Percentiles rank a stretch among this genome's conserved stretches.
These are phyloP conservation scores for Pangasius larnaudii DNA, from an alignment of 2,797 vertebrate species.

Conservation along the genomic window DNA sequence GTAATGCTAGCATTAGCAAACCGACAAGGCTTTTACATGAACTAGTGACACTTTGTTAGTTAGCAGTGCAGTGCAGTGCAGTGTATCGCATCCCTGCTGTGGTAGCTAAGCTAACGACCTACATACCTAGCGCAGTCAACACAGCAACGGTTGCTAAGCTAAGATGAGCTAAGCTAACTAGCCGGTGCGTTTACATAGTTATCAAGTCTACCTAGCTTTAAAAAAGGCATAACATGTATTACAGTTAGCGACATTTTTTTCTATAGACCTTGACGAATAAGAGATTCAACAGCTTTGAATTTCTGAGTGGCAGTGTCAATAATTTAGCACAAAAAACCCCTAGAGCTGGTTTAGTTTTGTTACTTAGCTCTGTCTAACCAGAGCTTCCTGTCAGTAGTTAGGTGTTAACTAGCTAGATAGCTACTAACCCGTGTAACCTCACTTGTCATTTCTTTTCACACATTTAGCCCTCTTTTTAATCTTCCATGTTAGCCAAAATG, in stretches of 20 bases:
- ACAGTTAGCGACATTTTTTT: not conserved
- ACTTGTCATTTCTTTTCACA: not conserved
- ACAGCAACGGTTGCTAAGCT: slow-evolving; percentile 41
- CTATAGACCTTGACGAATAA: not conserved
- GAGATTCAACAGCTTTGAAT: not conserved
- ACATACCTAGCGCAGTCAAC: slow-evolving; percentile 19
- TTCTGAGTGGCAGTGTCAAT: not conserved
- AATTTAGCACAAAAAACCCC: not conserved
- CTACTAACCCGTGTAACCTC: not conserved
- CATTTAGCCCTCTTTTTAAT: not conserved
- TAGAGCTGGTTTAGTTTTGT: not conserved
- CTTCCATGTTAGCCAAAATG: not conserved
- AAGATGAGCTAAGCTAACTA: slow-evolving; percentile 7
- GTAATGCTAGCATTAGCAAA: slow-evolving; percentile 26
- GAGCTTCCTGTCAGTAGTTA: slow-evolving; percentile 19
- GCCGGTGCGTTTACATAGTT: not conserved
- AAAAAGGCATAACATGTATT: not conserved
- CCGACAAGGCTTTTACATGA: not conserved
- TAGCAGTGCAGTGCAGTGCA: not conserved
- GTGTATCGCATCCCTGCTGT: slow-evolving; percentile 14
- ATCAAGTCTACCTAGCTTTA: not conserved
- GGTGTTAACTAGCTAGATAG: not conserved
- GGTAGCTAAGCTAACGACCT: slow-evolving; percentile 25
- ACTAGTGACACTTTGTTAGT: not conserved
- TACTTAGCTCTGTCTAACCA: not conserved